These are phyloP conservation scores for Ictalurus furcatus DNA, from an alignment of 2,113 vertebrate species.

Conservation along the genomic window DNA sequence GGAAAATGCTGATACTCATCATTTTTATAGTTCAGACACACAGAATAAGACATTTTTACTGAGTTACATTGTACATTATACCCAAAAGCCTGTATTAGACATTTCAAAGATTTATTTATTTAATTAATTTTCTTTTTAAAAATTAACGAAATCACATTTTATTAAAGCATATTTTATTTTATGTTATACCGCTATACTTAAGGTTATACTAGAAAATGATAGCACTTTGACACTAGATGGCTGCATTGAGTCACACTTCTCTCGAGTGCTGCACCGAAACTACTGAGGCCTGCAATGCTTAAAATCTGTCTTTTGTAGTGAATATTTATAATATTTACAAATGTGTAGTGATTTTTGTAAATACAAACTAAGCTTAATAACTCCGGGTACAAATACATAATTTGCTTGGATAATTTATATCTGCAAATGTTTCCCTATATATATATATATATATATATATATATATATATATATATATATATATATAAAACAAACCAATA, in stretches of 20 bases:
- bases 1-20: not conserved
- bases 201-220: not conserved
- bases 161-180: not conserved
- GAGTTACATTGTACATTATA: not conserved
- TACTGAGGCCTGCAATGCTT: not conserved
- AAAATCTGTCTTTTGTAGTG: not conserved
- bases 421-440: not conserved
- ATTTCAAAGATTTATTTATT: not conserved
- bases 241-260: slow-evolving; percentile 67
- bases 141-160: not conserved
- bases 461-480: not conserved
- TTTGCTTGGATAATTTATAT: not conserved
- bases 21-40: not conserved
- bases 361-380: not conserved
- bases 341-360: not conserved
- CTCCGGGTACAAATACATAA: not conserved
- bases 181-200: not conserved
- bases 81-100: not conserved
- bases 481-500: no score
- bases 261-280: not conserved
- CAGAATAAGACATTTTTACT: not conserved
- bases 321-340: slow-evolving; percentile 8
- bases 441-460: not conserved
- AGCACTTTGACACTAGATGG: slow-evolving; percentile 65
- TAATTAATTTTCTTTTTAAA: not conserved